Base-by-base conservation (phyloP, 2,113 vertebrate genomes). In the Phrynosoma blainvillii region DNA sequence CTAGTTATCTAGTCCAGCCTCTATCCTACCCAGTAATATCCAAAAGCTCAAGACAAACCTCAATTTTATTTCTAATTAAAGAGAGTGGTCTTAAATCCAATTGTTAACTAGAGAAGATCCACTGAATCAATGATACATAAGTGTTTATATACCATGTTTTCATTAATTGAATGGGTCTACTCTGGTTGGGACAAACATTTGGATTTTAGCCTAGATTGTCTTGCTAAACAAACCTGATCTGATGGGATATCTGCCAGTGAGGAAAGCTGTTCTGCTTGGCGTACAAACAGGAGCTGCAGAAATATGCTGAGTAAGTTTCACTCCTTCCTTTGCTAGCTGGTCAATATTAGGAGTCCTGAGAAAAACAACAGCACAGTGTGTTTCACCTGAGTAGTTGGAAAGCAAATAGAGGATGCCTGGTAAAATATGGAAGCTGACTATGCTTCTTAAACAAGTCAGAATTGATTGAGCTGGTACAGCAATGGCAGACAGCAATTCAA, bases 241-340 rank as follows among this genome's bases (percentile, higher is more conserved):
- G 3, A 99, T 78, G 0, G 98, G 97, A 84, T 99, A 99, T 87
- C 98, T 95, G 32, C 98, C 98, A 0, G 98, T 99, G 30, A 99
- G 95, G 86, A 99, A 98, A 0, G 98, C 98, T 0, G 98, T 98
- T 90, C 98, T 95, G 95, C 98, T 99, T 16, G 98, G 98, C 0
- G 97, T 97, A 84, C 98, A 99, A 9, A 98, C 87, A 0, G 97
- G 95, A 0, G 98, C 97, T 0, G 98, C 98, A 0, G 98, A 91
- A 0, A 99, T 92, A 90, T 99, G 98, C 5, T 99, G 98, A 4
- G 96, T 98, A 78, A 99, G 95, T 89, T 89, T 97, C 87, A 98
- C 97, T 2, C 98, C 98, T 0, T 98, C 97, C 18, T 89, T 79
- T 0, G 98, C 98, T 27, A 99, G 92, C 12, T 70, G 93, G 93